Evolutionary conservation across 2,888 invertebrate genomes (phyloP).

Genomic region (Drosophila formosana): DNA sequence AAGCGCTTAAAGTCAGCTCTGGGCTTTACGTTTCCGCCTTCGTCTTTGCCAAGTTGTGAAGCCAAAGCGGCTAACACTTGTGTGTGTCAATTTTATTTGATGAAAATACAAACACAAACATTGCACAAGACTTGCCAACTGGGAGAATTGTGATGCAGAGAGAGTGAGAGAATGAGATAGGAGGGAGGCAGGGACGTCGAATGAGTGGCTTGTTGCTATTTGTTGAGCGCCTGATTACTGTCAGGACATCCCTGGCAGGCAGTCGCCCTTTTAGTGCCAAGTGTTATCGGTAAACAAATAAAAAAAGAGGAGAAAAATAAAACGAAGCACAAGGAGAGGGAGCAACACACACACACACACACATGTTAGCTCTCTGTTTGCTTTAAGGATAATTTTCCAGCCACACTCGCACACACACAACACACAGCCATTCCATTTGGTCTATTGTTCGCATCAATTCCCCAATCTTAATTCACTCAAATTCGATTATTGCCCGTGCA

Average conservation of each 20-base stretch:
- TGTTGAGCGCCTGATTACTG: slow-evolving; percentile 81
- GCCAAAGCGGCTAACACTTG: slow-evolving; percentile 80
- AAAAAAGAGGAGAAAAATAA: slow-evolving; percentile 51
- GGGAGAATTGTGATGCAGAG: not conserved
- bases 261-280: slow-evolving; percentile 73
- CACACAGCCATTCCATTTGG: slow-evolving; percentile 43
- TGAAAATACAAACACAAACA: slow-evolving; percentile 74
- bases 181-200: not conserved
- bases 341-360: slow-evolving; percentile 30
- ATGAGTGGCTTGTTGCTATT: slow-evolving; percentile 78
- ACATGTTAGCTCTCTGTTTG: slow-evolving; percentile 68
- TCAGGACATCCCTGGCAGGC: slow-evolving; percentile 61
- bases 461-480: slow-evolving; percentile 82
- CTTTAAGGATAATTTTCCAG: slow-evolving; percentile 75
- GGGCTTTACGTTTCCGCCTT: slow-evolving; percentile 4
- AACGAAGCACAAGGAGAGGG: slow-evolving; percentile 11
- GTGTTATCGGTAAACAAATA: slow-evolving; percentile 82
- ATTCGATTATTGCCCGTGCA: slow-evolving; percentile 80
- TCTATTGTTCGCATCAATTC: slow-evolving; percentile 74
- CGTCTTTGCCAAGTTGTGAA: slow-evolving; percentile 55
- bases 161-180: not conserved
- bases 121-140: slow-evolving; percentile 15
- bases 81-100: slow-evolving; percentile 81
- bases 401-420: slow-evolving; percentile 39
- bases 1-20: slow-evolving; percentile 70